Percentiles rank a stretch among this genome's conserved stretches.
These are phyloP conservation scores for Scomber colias DNA, from an alignment of 2,113 vertebrate species.

Conservation along the genomic window DNA sequence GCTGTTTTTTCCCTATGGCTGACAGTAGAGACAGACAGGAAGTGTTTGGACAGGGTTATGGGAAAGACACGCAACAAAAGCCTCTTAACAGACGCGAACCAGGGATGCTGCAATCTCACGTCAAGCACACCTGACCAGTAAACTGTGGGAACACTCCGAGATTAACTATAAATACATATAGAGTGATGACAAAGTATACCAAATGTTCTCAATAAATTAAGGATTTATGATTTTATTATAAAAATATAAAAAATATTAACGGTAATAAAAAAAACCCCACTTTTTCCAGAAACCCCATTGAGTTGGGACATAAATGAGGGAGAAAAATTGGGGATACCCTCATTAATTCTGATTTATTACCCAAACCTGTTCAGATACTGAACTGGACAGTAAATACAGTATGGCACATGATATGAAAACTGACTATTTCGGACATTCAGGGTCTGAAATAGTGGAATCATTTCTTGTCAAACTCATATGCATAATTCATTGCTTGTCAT, in stretches of 20 bases:
- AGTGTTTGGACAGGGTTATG: too few relatives aligned
- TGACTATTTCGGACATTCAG: too few relatives aligned
- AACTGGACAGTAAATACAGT: not conserved
- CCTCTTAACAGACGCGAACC: too few relatives aligned
- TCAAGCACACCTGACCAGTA: too few relatives aligned
- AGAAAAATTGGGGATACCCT: not conserved
- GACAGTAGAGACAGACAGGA: too few relatives aligned
- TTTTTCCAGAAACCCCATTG: not conserved
- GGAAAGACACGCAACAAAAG: not conserved
- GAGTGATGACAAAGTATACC: not conserved
- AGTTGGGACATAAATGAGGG: not conserved
- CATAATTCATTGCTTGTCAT: too few relatives aligned
- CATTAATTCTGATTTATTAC: conserved; percentile 19
- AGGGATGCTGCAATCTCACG: too few relatives aligned
- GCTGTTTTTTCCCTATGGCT: too few relatives aligned
- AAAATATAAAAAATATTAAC: not conserved
- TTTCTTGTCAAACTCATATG: too few relatives aligned
- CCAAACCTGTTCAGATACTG: not conserved
- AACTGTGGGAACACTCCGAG: too few relatives aligned
- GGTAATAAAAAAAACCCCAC: not conserved
- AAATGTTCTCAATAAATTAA: conserved; percentile 1
- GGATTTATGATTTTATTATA: not conserved
- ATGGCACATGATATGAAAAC: not conserved
- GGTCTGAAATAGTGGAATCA: too few relatives aligned
- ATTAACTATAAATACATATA: too few relatives aligned